phyloP scores from a whole-genome alignment of 1,140 invertebrate species.

The Heliothis virescens region DNA sequence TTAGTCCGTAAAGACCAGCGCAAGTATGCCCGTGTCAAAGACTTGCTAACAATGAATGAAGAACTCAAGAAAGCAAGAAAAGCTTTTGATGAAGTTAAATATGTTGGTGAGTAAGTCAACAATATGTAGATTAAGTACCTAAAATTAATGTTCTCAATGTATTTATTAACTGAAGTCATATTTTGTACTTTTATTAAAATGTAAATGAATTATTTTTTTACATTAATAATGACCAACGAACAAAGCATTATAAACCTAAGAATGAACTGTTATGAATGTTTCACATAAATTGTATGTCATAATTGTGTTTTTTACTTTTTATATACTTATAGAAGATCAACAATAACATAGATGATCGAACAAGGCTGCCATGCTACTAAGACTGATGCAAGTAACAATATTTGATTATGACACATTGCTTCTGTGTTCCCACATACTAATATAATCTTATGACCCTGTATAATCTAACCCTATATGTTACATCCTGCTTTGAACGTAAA shows the following conservation, averaged over 20 bases:
- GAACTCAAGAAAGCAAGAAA: slow-evolving; percentile 99
- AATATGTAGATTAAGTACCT: not conserved
- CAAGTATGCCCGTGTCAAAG: slow-evolving; percentile 99
- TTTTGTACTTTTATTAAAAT: not conserved
- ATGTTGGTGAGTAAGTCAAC: slow-evolving; percentile 84
- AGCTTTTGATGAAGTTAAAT: slow-evolving; percentile 99
- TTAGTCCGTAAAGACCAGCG: slow-evolving; percentile 98
- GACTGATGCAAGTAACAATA: slow-evolving; percentile 84
- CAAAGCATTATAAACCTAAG: not conserved
- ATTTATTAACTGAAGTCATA: slow-evolving; percentile 6
- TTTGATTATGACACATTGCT: slow-evolving; percentile 78
- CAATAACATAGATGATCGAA: slow-evolving; percentile 76
- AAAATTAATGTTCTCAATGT: not conserved
- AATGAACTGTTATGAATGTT: not conserved
- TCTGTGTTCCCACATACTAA: slow-evolving; percentile 67
- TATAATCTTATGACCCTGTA: not conserved
- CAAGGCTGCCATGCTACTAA: slow-evolving; percentile 76
- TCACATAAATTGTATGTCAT: slow-evolving; percentile 16
- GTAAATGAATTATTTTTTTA: not conserved
- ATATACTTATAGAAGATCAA: slow-evolving; percentile 84
- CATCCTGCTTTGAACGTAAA: not conserved
- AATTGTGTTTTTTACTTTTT: slow-evolving; percentile 60
- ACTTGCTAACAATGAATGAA: slow-evolving; percentile 99
- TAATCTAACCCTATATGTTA: slow-evolving; percentile 10
- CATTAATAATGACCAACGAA: not conserved